phyloP scores from a whole-genome alignment of 2,888 invertebrate genomes.

The Agrotis exclamationis region DNA sequence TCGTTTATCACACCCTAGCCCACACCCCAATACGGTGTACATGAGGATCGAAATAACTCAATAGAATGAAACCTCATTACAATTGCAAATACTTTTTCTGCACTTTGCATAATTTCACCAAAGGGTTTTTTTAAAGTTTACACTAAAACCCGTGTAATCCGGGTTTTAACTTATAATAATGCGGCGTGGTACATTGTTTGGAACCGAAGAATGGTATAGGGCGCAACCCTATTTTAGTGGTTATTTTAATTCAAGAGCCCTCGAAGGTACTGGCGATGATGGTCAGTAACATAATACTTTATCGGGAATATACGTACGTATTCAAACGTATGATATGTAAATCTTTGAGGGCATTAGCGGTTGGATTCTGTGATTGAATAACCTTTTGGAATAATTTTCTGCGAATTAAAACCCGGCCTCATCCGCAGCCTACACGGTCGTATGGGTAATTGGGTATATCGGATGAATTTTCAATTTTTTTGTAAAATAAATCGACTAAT shows the following conservation, averaged over 20 bases:
- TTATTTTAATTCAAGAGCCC: constrained; percentile 73
- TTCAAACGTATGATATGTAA: constrained; percentile 6
- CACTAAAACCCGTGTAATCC: constrained; percentile 80
- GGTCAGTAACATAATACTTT: constrained; percentile 84
- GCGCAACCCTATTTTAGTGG: constrained; percentile 77
- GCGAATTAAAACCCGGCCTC: background rate
- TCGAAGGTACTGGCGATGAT: constrained; percentile 73
- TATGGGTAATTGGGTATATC: too few species aligned
- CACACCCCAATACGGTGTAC: background rate
- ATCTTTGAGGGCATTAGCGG: constrained; percentile 23
- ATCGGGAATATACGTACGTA: constrained; percentile 10
- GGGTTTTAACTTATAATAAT: constrained; percentile 71
- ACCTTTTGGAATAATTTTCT: background rate
- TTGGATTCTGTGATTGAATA: background rate
- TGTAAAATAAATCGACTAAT: background rate
- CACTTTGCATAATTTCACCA: constrained; percentile 64
- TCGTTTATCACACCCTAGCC: constrained; percentile 7
- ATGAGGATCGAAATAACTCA: constrained; percentile 47
- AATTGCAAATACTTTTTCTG: constrained; percentile 66
- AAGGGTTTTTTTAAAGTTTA: constrained; percentile 65
- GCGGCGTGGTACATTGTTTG: constrained; percentile 60
- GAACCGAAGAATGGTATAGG: constrained; percentile 57
- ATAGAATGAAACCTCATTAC: constrained; percentile 66
- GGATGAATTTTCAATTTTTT: background rate
- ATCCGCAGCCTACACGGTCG: background rate